Base-by-base conservation (phyloP, 2,797 vertebrate species). In the Brachymystax lenok region DNA sequence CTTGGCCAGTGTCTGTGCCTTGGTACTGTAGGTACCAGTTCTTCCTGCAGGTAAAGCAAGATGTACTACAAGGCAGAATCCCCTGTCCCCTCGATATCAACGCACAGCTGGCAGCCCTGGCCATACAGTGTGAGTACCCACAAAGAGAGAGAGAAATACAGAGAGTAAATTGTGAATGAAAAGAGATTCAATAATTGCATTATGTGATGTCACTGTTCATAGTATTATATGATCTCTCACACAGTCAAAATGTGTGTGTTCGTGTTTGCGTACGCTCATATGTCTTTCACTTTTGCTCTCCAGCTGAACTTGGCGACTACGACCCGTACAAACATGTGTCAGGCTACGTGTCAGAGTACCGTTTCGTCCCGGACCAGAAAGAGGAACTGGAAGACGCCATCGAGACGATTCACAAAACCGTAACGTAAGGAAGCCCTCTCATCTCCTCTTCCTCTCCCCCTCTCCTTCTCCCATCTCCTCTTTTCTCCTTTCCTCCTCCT, bases 21-120 rank as follows among this genome's bases (percentile, higher is more conserved):
- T 54, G 54, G 33, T 61, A 71, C 61, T 91, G 82, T 86, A 97
- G 96, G 84, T 97, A 97, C 81, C 96, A 96, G 87, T 95, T 96
- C 91, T 97, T 96, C 85, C 90, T 97, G 74, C 96, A 97, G 83
- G 94, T 97, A 79, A 97, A 97, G 83, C 96, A 96, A 87, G 96
- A 97, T 75, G 92, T 96, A 76, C 90, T 97, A 67, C 96, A 97
- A 86, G 96, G 96, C 51, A 93, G 96, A 13, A 87, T 97, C 77
- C 96, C 96, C 16, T 96, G 95, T 78, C 87, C 94, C 0, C 1
- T 82, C 76, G 92, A 90, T 68, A 87, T 84, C 71, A 94, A 94
- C 14, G 91, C 94, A 67, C 95, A 95, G 77, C 90, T 97, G 80
- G 95, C 94, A 81, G 95, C 96, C 0, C 95, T 94, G 52, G 90